Conservation (phyloP, 2,113 vertebrate species). For the Zosterops lateralis region DNA sequence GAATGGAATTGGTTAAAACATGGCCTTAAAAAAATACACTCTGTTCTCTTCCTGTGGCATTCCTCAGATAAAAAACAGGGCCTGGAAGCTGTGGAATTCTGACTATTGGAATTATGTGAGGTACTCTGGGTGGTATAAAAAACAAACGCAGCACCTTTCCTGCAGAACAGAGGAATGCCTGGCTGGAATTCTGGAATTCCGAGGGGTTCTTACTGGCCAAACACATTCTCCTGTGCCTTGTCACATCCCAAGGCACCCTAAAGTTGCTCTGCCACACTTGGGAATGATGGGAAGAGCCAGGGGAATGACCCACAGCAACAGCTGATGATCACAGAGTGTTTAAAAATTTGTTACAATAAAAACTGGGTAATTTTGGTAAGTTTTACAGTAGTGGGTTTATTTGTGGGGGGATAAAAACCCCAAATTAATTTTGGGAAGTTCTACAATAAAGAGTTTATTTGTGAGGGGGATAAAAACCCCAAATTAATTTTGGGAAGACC, state of each 20-base stretch:
- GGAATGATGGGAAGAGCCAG: not conserved
- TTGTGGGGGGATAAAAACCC: not conserved
- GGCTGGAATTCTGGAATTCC: not conserved
- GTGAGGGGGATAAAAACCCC: not conserved
- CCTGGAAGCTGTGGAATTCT: not conserved
- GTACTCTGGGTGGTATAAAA: not conserved
- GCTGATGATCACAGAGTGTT: no score
- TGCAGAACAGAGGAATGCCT: not conserved
- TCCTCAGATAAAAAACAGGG: not conserved
- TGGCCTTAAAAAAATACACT: not conserved
- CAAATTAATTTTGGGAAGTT: not conserved
- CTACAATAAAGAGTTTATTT: not conserved
- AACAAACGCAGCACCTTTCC: not conserved
- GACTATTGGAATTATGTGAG: not conserved
- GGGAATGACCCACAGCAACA: no score
- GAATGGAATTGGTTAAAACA: not conserved
- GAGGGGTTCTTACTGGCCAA: not conserved
- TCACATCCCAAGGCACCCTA: accelerated
- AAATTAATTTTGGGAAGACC: not conserved
- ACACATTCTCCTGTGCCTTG: not conserved
- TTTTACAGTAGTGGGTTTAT: not conserved
- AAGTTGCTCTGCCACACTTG: not conserved
- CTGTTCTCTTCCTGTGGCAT: not conserved
- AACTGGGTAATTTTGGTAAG: no score
- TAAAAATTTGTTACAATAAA: no score